Percentiles rank a stretch among this genome's conserved stretches.
Evolutionary conservation across 1,140 invertebrate species (phyloP).

Genomic region (Ips nitidus): DNA sequence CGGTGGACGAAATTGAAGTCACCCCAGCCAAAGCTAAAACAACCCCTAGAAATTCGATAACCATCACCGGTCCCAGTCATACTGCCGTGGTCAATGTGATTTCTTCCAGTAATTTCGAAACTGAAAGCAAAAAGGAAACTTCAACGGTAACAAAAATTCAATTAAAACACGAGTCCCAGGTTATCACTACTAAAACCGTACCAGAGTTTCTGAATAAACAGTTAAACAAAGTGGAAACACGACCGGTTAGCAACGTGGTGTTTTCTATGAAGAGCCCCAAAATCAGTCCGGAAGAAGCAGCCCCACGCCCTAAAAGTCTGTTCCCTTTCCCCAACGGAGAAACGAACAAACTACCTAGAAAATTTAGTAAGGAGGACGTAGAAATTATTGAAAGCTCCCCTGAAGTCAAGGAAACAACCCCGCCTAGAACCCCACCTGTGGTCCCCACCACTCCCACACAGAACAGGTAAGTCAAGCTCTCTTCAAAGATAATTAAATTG

Average conservation of each 20-base stretch:
- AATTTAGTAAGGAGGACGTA: conserved; percentile 56
- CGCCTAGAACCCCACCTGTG: conserved; percentile 41
- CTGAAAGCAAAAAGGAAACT: conserved; percentile 25
- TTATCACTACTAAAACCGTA: conserved; percentile 53
- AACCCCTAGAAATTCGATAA: conserved; percentile 38
- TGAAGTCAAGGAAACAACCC: conserved; percentile 29
- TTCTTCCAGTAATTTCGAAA: conserved; percentile 29
- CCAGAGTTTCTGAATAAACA: conserved; percentile 72
- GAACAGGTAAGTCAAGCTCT: conserved; percentile 17
- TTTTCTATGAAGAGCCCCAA: conserved; percentile 55
- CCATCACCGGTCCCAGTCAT: conserved; percentile 50
- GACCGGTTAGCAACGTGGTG: conserved; percentile 61
- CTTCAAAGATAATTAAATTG: neutral
- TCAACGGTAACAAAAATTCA: conserved; percentile 19
- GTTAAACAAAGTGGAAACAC: conserved; percentile 65
- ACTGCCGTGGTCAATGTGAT: conserved; percentile 48
- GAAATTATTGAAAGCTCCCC: conserved; percentile 55
- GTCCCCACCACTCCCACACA: conserved; percentile 35
- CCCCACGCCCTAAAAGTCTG: conserved; percentile 32
- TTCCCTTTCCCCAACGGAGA: conserved; percentile 30
- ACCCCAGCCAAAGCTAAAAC: neutral
- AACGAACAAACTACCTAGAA: conserved; percentile 41
- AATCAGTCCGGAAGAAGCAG: conserved; percentile 34
- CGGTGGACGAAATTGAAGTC: conserved; percentile 25
- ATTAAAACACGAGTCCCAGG: conserved; percentile 38